A percentile compares a stretch with the other conserved stretches of the same genome.
Evolutionary conservation across 2,113 vertebrate species (phyloP).

Genomic region (Chrysochloris asiatica): DNA sequence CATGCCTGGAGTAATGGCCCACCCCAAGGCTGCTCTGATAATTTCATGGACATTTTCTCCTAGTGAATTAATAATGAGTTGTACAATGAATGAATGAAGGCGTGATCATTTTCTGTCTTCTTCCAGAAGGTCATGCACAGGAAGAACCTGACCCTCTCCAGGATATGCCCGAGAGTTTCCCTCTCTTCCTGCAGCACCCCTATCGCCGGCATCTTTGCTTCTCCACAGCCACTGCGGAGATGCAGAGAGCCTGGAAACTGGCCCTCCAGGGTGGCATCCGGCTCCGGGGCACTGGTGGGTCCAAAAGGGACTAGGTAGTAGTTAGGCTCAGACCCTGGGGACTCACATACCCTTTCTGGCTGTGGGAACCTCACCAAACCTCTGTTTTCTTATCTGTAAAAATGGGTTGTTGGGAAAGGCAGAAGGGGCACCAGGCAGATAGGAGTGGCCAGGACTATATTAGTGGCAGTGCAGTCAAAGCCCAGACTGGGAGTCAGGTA

Average conservation of each 20-base stretch:
- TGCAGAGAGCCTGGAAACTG: slow-evolving; percentile 56
- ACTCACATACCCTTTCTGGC: not conserved
- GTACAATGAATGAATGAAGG: not conserved
- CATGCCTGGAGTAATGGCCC: not conserved
- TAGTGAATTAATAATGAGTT: not conserved
- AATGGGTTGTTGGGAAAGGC: not conserved
- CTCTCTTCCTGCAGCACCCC: slow-evolving; percentile 76
- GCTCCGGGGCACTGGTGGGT: slow-evolving; percentile 72
- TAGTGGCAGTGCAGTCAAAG: no score
- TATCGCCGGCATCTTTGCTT: slow-evolving; percentile 74
- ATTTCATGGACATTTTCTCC: not conserved
- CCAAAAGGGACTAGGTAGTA: rapidly evolving
- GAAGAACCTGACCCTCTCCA: not conserved
- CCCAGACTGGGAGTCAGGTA: not conserved
- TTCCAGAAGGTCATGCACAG: slow-evolving; percentile 35
- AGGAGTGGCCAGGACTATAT: not conserved
- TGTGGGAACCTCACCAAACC: not conserved
- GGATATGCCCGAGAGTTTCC: not conserved
- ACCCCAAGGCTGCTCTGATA: not conserved
- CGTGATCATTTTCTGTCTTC: not conserved
- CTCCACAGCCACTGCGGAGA: not conserved
- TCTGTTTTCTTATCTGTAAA: not conserved
- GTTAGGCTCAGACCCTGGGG: not conserved
- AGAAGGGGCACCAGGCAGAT: not conserved
- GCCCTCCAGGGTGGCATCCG: slow-evolving; percentile 70